These are phyloP conservation scores for Sinelater perroti DNA, from an alignment of 2,888 invertebrate species.

Conservation along the genomic window DNA sequence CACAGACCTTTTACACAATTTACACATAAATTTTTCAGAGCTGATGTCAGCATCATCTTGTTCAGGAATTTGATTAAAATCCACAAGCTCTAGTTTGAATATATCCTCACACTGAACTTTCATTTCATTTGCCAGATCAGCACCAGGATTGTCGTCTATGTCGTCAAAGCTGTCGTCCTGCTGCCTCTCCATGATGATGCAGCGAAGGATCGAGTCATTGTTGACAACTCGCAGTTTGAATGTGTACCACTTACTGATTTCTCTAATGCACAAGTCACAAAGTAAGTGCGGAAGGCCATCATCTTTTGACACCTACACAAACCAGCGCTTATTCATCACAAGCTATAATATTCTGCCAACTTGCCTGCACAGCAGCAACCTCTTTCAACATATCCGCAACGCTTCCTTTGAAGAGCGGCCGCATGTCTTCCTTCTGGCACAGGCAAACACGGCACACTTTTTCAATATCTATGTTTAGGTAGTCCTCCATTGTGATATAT, in stretches of 20 bases:
- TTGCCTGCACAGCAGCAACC: constrained; percentile 27
- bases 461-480: constrained; percentile 60
- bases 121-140: not conserved
- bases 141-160: not conserved
- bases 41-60: no score
- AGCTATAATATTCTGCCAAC: not conserved
- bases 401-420: constrained; percentile 70
- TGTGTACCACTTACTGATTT: constrained; percentile 71
- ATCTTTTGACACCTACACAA: constrained; percentile 63
- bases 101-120: not conserved
- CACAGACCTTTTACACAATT: constrained; percentile 31
- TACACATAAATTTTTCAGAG: constrained; percentile 27
- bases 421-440: constrained; percentile 71
- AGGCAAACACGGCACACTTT: constrained; percentile 73
- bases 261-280: constrained; percentile 71
- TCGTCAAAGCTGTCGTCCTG: constrained; percentile 3
- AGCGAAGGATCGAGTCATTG: constrained; percentile 65
- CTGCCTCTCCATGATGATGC: constrained; percentile 23
- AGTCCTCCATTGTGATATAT: constrained; percentile 13
- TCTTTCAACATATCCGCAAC: constrained; percentile 73
- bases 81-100: no score
- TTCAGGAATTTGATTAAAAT: no score
- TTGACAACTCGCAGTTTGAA: constrained; percentile 70
- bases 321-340: not conserved
- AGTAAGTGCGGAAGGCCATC: constrained; percentile 70